Evolutionary conservation across 1,140 invertebrate species (phyloP).

Genomic region (Nymphalis io): DNA sequence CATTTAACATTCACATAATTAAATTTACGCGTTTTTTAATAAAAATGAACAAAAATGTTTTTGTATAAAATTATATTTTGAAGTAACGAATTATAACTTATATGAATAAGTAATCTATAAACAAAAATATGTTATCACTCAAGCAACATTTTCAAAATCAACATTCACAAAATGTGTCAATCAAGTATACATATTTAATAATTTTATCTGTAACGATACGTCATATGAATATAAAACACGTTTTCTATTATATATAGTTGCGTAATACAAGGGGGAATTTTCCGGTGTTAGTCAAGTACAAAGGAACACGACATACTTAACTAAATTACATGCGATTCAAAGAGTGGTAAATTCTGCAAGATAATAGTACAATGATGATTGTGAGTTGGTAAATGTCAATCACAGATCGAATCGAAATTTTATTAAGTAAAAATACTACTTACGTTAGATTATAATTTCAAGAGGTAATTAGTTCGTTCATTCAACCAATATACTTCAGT

Average conservation of each 20-base stretch:
- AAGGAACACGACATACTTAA: slow-evolving; percentile 36
- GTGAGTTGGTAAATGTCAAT: not conserved
- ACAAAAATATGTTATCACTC: no score
- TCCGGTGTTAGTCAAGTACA: slow-evolving; percentile 53
- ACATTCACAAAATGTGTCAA: not conserved
- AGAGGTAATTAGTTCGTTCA: no score
- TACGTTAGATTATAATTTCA: no score
- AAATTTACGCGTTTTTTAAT: no score
- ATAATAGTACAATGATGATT: slow-evolving; percentile 12
- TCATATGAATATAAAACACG: not conserved
- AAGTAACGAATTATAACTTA: no score
- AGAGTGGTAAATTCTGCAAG: slow-evolving; percentile 3
- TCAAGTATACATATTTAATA: slow-evolving; percentile 6
- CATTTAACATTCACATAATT: no score
- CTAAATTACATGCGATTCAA: slow-evolving; percentile 1
- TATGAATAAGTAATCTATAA: no score
- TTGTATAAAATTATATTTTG: no score
- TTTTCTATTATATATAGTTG: slow-evolving; percentile 7
- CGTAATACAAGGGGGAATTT: slow-evolving; percentile 34
- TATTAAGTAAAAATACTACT: no score
- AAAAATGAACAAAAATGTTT: no score
- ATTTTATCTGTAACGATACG: not conserved
- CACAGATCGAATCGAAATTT: not conserved
- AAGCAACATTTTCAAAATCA: not conserved
- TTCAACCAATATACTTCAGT: no score